These are phyloP conservation scores for Etia nguti DNA, from an alignment of 2,113 vertebrate species.

Conservation along the genomic window DNA sequence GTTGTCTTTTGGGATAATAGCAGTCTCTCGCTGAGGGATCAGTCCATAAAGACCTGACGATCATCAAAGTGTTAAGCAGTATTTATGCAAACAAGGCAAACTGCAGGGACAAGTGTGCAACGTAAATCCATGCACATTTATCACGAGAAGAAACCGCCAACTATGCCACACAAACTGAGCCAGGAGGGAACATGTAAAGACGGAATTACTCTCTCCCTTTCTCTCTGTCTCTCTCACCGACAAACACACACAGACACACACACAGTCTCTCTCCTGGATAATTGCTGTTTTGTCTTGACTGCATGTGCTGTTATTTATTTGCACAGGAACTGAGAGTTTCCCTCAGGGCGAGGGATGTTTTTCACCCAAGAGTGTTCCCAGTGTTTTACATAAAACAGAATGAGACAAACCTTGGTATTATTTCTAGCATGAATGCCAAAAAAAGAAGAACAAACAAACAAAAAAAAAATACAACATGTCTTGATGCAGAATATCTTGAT, in stretches of 20 bases:
- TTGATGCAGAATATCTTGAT: rapidly evolving
- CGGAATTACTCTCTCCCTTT: conserved; percentile 45
- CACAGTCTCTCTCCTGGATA: conserved; percentile 58
- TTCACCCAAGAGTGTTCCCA: not conserved
- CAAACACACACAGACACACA: not conserved
- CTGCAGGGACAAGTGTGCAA: conserved; percentile 16
- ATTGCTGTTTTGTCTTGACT: conserved; percentile 79
- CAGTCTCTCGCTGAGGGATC: conserved; percentile 39
- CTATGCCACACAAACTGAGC: conserved; percentile 28
- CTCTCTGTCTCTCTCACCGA: conserved; percentile 47
- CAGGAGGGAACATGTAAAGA: conserved; percentile 42
- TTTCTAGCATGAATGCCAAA: not conserved
- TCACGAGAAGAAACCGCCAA: not conserved
- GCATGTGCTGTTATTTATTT: conserved; percentile 63
- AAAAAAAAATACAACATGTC: not conserved
- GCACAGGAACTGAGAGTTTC: conserved; percentile 61
- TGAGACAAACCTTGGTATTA: not conserved
- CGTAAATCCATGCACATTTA: conserved; percentile 14
- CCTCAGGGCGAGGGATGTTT: conserved; percentile 45
- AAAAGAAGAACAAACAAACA: not conserved
- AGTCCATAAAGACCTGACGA: conserved; percentile 26
- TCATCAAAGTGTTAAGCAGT: conserved; percentile 56
- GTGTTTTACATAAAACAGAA: not conserved
- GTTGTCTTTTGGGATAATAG: conserved; percentile 46
- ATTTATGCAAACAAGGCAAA: conserved; percentile 44